Conservation (phyloP, 2,888 invertebrate genomes). For the Cerceris ruficornis region DNA sequence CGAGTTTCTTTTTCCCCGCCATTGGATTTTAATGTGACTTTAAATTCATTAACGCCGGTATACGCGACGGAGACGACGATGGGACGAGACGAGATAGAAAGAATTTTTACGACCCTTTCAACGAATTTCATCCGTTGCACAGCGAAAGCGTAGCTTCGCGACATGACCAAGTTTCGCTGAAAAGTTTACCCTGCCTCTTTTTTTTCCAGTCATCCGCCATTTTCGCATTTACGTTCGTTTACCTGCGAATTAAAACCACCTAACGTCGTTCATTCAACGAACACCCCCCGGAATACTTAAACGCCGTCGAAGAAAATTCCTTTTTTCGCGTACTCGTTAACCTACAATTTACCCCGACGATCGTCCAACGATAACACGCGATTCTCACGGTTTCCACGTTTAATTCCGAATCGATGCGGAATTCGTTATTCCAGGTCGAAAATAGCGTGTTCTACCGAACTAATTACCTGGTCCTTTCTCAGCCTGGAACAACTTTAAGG, state of each 20-base stretch:
- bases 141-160: too few relatives aligned
- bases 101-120: too few relatives aligned
- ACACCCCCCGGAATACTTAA: neutral
- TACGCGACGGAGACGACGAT: neutral
- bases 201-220: too few relatives aligned
- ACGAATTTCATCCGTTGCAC: too few relatives aligned
- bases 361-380: conserved; percentile 53
- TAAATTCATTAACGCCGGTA: neutral
- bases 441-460: conserved; percentile 58
- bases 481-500: neutral
- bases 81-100: neutral
- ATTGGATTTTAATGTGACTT: neutral
- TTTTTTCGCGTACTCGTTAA: conserved; percentile 24
- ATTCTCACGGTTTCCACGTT: conserved; percentile 60
- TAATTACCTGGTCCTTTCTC: conserved; percentile 51
- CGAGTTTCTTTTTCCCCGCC: conserved; percentile 7
- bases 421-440: conserved; percentile 16
- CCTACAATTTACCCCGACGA: conserved; percentile 5
- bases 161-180: too few relatives aligned
- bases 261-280: neutral
- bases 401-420: conserved; percentile 37
- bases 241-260: neutral
- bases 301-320: conserved; percentile 13
- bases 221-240: neutral
- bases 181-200: too few relatives aligned